Evolutionary conservation across 2,797 vertebrate genomes (phyloP).

Genomic region (Crotalus adamanteus): DNA sequence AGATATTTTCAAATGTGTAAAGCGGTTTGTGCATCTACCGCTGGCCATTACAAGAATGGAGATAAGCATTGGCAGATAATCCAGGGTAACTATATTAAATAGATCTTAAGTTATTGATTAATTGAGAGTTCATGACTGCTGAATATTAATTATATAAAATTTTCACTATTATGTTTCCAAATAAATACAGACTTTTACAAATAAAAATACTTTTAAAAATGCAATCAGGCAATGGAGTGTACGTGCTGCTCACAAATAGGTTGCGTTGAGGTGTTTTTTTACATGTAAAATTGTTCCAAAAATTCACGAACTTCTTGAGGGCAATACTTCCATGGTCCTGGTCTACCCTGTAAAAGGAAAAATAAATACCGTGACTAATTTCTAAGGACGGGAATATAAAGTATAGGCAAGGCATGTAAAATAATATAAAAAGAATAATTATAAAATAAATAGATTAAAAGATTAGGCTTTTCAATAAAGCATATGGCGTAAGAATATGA

Average conservation of each 20-base stretch:
- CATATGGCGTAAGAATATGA: not conserved
- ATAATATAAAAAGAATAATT: not conserved
- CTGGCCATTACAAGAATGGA: not conserved
- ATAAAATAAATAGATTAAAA: not conserved
- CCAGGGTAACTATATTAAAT: not conserved
- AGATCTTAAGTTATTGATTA: not conserved
- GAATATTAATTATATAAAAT: not conserved
- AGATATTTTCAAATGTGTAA: not conserved
- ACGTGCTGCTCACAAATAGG: not conserved
- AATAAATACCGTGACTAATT: not conserved
- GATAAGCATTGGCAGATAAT: not conserved
- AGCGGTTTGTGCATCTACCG: not conserved
- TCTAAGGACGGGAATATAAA: not conserved
- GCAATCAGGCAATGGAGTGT: not conserved
- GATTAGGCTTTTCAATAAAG: not conserved
- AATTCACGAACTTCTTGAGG: constrained; percentile 80
- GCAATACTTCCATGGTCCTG: constrained; percentile 84
- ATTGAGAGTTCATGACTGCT: not conserved
- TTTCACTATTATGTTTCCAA: not conserved
- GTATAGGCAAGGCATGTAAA: not conserved
- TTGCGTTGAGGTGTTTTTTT: not conserved
- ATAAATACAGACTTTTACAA: not conserved
- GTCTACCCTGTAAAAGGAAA: constrained; percentile 75
- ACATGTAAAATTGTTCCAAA: constrained; percentile 78
- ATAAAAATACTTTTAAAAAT: not conserved